Percentiles rank a stretch among this genome's conserved stretches.
Conservation (phyloP, 2,888 invertebrate species). For the Epirrhoe alternata region DNA sequence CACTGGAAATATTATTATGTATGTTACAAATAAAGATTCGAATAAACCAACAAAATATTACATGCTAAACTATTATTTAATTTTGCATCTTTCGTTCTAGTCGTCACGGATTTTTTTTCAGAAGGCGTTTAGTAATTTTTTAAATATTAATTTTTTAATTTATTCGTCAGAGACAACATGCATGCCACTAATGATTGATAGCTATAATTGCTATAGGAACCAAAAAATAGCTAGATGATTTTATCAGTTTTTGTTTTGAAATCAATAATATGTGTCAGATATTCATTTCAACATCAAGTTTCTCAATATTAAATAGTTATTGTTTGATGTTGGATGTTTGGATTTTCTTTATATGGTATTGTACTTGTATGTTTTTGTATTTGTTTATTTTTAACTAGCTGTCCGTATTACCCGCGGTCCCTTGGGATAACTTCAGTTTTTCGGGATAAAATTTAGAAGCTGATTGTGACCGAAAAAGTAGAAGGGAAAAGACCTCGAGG, state of each 20-base stretch:
- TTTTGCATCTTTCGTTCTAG: not conserved
- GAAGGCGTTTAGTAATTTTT: not conserved
- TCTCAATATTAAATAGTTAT: not conserved
- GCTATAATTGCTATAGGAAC: conserved; percentile 2
- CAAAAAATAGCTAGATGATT: conserved; percentile 17
- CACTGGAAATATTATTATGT: not conserved
- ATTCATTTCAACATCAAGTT: conserved; percentile 17
- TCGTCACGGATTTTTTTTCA: not conserved
- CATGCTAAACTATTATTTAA: not conserved
- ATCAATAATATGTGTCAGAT: not conserved
- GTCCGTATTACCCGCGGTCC: too few species aligned
- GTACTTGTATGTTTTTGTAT: too few species aligned
- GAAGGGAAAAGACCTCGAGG: too few species aligned
- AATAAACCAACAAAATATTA: not conserved
- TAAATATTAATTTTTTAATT: conserved; percentile 37
- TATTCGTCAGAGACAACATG: conserved; percentile 50
- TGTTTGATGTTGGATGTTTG: too few species aligned
- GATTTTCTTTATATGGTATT: too few species aligned
- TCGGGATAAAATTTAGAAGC: too few species aligned
- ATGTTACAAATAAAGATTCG: not conserved
- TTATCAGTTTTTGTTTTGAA: conserved; percentile 2
- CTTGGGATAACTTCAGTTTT: too few species aligned
- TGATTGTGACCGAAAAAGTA: too few species aligned
- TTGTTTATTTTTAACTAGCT: too few species aligned
- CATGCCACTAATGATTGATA: conserved; percentile 55